Base-by-base conservation (phyloP, 2,113 vertebrate genomes). In the Eudyptes chrysolophus region DNA sequence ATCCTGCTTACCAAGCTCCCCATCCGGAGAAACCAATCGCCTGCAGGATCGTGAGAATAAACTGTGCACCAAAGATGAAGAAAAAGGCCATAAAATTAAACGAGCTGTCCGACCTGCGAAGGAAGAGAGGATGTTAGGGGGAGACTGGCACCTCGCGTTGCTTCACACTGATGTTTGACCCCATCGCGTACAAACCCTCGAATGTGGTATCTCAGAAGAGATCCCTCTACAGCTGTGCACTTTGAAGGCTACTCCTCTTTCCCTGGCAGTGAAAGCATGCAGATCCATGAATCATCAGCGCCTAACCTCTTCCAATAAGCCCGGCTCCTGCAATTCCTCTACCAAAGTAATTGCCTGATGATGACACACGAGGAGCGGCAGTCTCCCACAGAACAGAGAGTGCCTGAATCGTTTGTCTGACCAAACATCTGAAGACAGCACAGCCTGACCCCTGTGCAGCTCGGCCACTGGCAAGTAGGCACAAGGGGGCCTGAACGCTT, bases 81-180 rank as follows among this genome's bases (percentile, higher is more conserved):
- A 99, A 99, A 94, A 99, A 99, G 6, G 98, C 89, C 99, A 99
- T 99, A 89, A 99, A 99, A 96, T 99, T 99, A 95, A 99, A 99
- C 5, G 99, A 99, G 94, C 99, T 99, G 98, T 99, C 99, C 0
- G 99, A 99, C 94, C 99, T 99, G 93, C 1, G 36, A 54, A 74
- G 64, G 51, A 16, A 95, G 36, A 94, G 71, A 85, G 19, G 11
- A 17, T 19, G 29, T 94, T 24, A 94, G 44, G 36, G 24, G 25
- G 22, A 79, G 75, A 30, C 4, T 4, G n/a, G 32, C 48, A 90
- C 60, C 52, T 52, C 7, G 2, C 3, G 1, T 5, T 34, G 26
- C 64, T 38, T 49, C 90, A 27, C 32, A 4, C 7, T 10, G 5
- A 0, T 6, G 46, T 54, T 29, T 69, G 64, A 57, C 62, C 77